A percentile compares a stretch with the other conserved stretches of the same genome.
Evolutionary conservation across 2,888 invertebrate genomes (phyloP).

Genomic region (Brachyopa scutellaris): DNA sequence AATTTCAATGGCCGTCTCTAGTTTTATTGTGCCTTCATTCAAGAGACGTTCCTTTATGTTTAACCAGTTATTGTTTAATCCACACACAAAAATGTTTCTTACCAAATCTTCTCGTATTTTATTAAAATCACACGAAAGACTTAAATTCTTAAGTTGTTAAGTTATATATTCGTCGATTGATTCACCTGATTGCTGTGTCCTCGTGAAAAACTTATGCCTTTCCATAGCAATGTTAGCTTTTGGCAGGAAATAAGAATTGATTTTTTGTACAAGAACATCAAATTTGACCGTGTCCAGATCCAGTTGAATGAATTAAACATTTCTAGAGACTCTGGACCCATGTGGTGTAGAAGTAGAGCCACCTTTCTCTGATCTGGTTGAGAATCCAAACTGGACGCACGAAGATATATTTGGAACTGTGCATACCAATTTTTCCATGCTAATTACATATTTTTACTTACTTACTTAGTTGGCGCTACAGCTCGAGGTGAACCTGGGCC

Average conservation of each 20-base stretch:
- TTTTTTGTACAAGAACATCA: conserved; percentile 6
- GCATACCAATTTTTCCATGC: conserved; percentile 11
- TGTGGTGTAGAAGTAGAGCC: conserved; percentile 47
- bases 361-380: conserved; percentile 31
- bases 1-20: conserved; percentile 17
- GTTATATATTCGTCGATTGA: conserved; percentile 35
- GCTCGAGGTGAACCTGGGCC: too few relatives aligned
- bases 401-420: conserved; percentile 12
- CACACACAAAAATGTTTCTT: conserved; percentile 25
- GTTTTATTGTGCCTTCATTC: conserved; percentile 13
- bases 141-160: conserved; percentile 16
- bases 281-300: conserved; percentile 32
- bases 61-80: background rate
- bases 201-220: conserved; percentile 53
- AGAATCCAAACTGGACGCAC: conserved; percentile 8
- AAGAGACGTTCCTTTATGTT: conserved; percentile 7
- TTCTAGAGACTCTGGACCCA: conserved; percentile 29
- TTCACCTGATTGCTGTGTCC: conserved; percentile 31
- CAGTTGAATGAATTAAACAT: conserved; percentile 47
- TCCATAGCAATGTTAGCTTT: conserved; percentile 54
- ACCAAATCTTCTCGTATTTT: conserved; percentile 6
- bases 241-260: conserved; percentile 47
- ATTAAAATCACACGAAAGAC: conserved; percentile 9
- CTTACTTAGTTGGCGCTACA: too few relatives aligned
- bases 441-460: too few relatives aligned